These are phyloP conservation scores for Helogale parvula DNA, from an alignment of 2,113 vertebrate genomes.

Conservation along the genomic window DNA sequence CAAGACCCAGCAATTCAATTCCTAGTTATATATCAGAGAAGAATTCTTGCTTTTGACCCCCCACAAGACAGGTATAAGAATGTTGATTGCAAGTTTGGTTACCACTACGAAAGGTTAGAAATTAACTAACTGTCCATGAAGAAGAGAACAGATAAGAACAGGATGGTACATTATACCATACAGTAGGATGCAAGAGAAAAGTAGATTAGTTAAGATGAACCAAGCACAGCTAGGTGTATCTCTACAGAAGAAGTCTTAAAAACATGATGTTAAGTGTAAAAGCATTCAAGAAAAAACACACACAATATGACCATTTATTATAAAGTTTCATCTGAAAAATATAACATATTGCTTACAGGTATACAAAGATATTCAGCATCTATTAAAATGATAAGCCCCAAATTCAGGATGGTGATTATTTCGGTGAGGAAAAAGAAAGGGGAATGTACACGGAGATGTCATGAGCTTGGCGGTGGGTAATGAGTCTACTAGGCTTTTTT, in stretches of 20 bases:
- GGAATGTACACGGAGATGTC: rapidly evolving
- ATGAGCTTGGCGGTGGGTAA: background rate
- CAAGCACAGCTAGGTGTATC: background rate
- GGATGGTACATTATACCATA: background rate
- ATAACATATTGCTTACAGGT: background rate
- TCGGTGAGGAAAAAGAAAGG: background rate
- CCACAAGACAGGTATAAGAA: background rate
- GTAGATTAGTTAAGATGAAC: background rate
- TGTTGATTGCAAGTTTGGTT: background rate
- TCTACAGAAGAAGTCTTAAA: background rate
- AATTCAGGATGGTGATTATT: background rate
- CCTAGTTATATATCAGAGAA: background rate
- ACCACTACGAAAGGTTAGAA: background rate
- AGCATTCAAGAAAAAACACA: background rate
- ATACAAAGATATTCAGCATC: background rate
- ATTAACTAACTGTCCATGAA: background rate
- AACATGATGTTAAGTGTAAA: background rate
- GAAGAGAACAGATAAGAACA: background rate
- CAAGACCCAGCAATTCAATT: background rate
- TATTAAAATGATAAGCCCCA: background rate
- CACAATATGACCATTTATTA: background rate
- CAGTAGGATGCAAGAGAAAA: background rate
- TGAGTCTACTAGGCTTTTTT: background rate
- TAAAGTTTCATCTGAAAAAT: constrained; percentile 12
- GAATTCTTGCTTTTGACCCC: background rate